A percentile compares a stretch with the other conserved stretches of the same genome.
Conservation (phyloP, 2,888 invertebrate species). For the Agonopterix alstromeriana region DNA sequence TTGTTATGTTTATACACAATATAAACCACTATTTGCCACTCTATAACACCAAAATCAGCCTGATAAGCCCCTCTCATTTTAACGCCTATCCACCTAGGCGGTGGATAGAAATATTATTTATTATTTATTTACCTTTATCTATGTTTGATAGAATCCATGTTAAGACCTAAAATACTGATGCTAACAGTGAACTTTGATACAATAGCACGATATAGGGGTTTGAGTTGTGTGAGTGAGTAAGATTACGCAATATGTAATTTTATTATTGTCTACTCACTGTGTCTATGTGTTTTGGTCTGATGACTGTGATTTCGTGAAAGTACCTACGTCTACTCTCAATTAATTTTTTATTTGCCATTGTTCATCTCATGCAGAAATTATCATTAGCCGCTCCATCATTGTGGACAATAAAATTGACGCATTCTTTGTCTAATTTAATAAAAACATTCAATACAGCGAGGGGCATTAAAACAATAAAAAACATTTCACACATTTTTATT, state of each 20-base stretch:
- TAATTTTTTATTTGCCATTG: conserved; percentile 7
- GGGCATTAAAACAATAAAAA: conserved; percentile 17
- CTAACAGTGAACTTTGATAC: too few species aligned
- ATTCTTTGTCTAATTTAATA: background rate
- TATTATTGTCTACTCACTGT: conserved; percentile 5
- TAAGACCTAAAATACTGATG: too few species aligned
- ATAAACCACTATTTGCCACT: too few species aligned
- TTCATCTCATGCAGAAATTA: conserved; percentile 4
- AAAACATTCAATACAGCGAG: background rate
- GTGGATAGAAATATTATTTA: too few species aligned
- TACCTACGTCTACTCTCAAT: background rate
- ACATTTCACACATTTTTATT: conserved; percentile 53
- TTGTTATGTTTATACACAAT: too few species aligned
- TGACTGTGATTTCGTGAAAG: conserved; percentile 21
- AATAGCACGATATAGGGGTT: too few species aligned
- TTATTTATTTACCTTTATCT: too few species aligned
- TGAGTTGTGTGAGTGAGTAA: too few species aligned
- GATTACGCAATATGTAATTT: background rate
- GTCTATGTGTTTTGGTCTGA: conserved; percentile 19
- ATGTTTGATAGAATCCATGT: too few species aligned
- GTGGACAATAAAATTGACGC: background rate
- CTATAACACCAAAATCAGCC: too few species aligned
- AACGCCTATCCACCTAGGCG: too few species aligned
- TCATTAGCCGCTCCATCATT: background rate
- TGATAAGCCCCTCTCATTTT: too few species aligned